Base-by-base conservation (phyloP, 2,888 invertebrate species). In the Campoplex nolae region DNA sequence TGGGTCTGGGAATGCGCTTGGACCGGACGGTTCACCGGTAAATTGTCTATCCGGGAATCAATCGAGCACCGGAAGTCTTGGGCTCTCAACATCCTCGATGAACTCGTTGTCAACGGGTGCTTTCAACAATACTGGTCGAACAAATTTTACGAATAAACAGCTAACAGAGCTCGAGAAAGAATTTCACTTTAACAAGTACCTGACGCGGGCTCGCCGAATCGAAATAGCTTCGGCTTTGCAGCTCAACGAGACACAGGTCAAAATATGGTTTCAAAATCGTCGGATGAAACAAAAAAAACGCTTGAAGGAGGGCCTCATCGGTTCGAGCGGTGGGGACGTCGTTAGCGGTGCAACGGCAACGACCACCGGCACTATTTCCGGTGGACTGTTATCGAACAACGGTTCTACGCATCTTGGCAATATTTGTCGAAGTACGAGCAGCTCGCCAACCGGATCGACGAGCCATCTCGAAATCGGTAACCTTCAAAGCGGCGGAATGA, bases 91-190 rank as follows among this genome's bases (percentile, higher is more conserved):
- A n/a, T 89, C 82, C 13, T 75, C 88, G 48, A 85, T 89, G 9
- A 79, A 88, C 9, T 87, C 86, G 0, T 67, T 87, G 38, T 67
- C 93, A 8, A 91, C 92, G 6, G 92, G 92, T 8, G 91, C 92
- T 68, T 94, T 96, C 89, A 98, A 98, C 95, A 97, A 97, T 95
- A 98, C 98, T 18, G 99, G 99, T 54, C 96, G 99, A 80, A 99
- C 99, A 58, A 99, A 99, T 95, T 99, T 99, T 95, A 99, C 99
- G 90, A 99, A 99, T 95, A 99, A 99, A 95, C 99, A 99, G 95
- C 96, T 99, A 89, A 99, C 99, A 2, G 99, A 99, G 95, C 96
- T 99, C 90, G 99, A 99, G 95, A 99, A 99, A 94, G 99, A 99
- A 95, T 99, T 99, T 95, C 99, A 99, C 95, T 99, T 99, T 95